Base-by-base conservation (phyloP, 2,113 vertebrate genomes). In the Cichladusa arquata region DNA sequence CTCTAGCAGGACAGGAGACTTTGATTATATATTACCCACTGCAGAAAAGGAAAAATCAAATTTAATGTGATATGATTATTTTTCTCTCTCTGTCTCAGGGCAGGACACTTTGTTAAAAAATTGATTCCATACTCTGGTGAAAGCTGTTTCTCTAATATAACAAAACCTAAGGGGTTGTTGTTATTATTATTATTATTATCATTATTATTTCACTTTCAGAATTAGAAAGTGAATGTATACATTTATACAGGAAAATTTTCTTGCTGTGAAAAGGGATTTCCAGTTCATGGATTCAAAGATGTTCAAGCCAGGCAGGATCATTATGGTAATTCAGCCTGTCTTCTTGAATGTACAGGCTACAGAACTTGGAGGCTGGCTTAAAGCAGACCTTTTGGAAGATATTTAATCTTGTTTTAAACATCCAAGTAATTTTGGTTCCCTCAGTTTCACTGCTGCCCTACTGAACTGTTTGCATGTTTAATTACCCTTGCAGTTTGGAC, bases 401-500 rank as follows among this genome's bases (percentile, higher is more conserved):
- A 57, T 19, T 88, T 90, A 26, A 82, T 85, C 42, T 78, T 78
- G 9, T 38, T 94, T 91, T 81, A 94, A 86, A 86, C 42, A 36
- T 67, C 29, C 57, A 61, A 62, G 50, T 66, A 62, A 67, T 84
- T 90, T 62, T 90, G 60, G 18, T 74, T 86, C 47, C 33, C 44
- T 66, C 64, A 38, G 31, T 83, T 86, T 71, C 71, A 28, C 64
- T 83, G 72, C 58, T 92, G 62, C 56, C 33, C 67, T 78, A 18
- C 84, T 77, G 56, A 93, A 81, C 76, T 92, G 67, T 58, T 73
- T 73, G 67, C 29, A 29, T 83, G 69, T 81, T 92, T 91, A 90
- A 60, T 92, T 84, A 40, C 47, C 67, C 67, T 88, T 78, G 69
- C 54, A 56, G 31, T 62, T 90, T 77, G 74, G 88, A 50, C 54